These are phyloP conservation scores for Argyrosomus regius DNA, from an alignment of 2,797 vertebrate species.

Conservation along the genomic window DNA sequence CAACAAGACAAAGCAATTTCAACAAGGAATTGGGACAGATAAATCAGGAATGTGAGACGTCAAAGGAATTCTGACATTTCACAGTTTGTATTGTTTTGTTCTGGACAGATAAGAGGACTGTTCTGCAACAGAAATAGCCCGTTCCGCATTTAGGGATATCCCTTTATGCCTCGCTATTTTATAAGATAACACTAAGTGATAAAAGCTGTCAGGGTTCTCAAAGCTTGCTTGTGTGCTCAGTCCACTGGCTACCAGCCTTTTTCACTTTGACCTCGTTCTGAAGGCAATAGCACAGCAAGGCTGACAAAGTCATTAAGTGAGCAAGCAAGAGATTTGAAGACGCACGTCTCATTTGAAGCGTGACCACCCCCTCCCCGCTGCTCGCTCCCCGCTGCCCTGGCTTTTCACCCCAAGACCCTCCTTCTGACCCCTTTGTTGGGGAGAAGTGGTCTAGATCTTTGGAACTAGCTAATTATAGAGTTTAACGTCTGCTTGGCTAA, in stretches of 20 bases:
- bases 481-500: constrained; percentile 80
- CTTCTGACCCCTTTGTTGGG: constrained; percentile 79
- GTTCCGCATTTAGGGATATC: neutral
- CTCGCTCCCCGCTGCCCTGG: constrained; percentile 47
- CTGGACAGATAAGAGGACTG: constrained; percentile 26
- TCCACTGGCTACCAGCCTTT: constrained; percentile 10
- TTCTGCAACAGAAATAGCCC: constrained; percentile 40
- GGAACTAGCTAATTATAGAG: constrained; percentile 84
- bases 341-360: constrained; percentile 69
- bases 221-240: constrained; percentile 17
- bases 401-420: constrained; percentile 76
- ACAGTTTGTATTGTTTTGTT: constrained; percentile 35
- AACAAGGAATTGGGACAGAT: constrained; percentile 42
- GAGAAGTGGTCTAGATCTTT: constrained; percentile 67
- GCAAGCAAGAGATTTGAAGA: constrained; percentile 72
- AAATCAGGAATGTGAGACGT: constrained; percentile 50
- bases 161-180: constrained; percentile 9
- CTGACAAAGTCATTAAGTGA: constrained; percentile 79
- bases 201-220: constrained; percentile 6
- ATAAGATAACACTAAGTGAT: constrained; percentile 16
- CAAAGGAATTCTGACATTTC: constrained; percentile 29
- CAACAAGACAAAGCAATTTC: constrained; percentile 39
- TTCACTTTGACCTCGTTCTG: constrained; percentile 47
- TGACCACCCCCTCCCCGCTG: constrained; percentile 32
- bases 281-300: constrained; percentile 38